Evolutionary conservation across 1,140 invertebrate genomes (phyloP).

Genomic region (Littorina saxatilis): DNA sequence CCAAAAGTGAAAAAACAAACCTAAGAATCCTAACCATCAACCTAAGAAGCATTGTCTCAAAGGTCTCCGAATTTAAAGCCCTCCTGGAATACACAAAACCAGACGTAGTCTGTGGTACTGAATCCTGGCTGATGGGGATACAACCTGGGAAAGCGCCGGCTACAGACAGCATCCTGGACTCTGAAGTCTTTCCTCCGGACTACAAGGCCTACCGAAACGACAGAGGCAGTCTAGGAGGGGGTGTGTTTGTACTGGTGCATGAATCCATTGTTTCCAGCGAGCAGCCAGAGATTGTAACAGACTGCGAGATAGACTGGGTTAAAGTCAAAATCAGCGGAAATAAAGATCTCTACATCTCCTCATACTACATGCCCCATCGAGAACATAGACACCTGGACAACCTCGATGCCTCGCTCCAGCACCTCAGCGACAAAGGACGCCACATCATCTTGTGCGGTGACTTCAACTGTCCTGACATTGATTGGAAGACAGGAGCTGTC

Average conservation of each 20-base stretch:
- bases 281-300: background rate
- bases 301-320: slow-evolving; percentile 42
- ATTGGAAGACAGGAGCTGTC: too few relatives aligned
- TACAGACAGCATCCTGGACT: background rate
- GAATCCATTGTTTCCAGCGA: slow-evolving; percentile 23
- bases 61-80: slow-evolving; percentile 33
- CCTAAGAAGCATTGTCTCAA: background rate
- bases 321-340: slow-evolving; percentile 40
- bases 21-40: too few relatives aligned
- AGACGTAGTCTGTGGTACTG: slow-evolving; percentile 35
- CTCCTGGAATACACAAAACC: slow-evolving; percentile 33
- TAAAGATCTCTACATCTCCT: too few relatives aligned
- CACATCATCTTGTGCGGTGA: slow-evolving; percentile 28
- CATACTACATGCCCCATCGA: slow-evolving; percentile 34
- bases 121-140: slow-evolving; percentile 35
- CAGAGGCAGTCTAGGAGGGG: slow-evolving; percentile 43
- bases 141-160: slow-evolving; percentile 31
- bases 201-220: background rate
- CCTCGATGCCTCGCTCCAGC: slow-evolving; percentile 18
- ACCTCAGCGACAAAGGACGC: slow-evolving; percentile 22
- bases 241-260: slow-evolving; percentile 42
- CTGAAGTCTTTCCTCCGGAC: too few relatives aligned
- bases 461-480: too few relatives aligned
- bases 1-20: too few relatives aligned
- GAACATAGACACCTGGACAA: slow-evolving; percentile 41